Evolutionary conservation across 1,140 invertebrate species (phyloP).

Genomic region (Phthorimaea operculella): DNA sequence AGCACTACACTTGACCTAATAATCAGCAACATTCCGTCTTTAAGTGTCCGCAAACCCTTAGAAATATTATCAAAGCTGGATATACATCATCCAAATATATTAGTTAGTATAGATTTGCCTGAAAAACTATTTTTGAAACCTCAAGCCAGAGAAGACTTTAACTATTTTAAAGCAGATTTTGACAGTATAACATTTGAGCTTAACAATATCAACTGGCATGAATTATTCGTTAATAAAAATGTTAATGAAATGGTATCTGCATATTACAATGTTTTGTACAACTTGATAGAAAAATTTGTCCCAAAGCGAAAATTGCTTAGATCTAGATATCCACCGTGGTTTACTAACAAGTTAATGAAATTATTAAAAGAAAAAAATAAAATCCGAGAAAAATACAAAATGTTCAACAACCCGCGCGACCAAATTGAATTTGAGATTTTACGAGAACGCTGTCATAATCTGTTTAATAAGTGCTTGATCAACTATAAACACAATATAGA

Average conservation of each 20-base stretch:
- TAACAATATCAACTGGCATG: neutral
- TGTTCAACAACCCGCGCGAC: conserved; percentile 10
- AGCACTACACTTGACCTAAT: neutral
- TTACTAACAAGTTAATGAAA: neutral
- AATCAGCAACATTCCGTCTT: neutral
- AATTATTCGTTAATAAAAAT: neutral
- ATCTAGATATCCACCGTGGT: neutral
- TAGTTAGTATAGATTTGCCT: neutral
- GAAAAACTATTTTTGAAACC: neutral
- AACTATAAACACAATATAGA: conserved; percentile 11
- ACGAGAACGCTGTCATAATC: conserved; percentile 9
- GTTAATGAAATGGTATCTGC: neutral
- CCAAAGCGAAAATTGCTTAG: neutral
- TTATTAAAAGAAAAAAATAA: neutral
- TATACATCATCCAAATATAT: neutral
- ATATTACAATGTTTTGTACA: neutral
- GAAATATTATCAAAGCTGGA: neutral
- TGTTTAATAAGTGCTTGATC: conserved; percentile 7
- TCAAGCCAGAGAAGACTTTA: neutral
- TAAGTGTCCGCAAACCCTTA: neutral
- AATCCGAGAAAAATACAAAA: neutral
- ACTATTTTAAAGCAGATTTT: neutral
- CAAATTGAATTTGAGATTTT: conserved; percentile 11
- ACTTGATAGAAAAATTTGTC: neutral
- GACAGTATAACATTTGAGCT: neutral